Base-by-base conservation (phyloP, 2,888 invertebrate genomes). In the Macaria liturata region DNA sequence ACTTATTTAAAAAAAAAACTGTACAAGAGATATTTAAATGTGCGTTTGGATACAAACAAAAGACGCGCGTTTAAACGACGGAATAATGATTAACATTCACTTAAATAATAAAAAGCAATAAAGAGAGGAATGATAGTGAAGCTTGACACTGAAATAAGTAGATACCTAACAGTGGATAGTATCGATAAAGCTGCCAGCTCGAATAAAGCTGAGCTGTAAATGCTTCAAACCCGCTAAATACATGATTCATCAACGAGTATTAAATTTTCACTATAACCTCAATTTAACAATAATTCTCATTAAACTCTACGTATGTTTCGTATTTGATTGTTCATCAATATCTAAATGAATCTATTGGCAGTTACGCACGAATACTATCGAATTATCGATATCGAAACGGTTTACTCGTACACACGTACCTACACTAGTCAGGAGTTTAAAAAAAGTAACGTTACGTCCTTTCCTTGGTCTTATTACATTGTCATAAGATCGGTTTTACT, bases 181-280 rank as follows among this genome's bases (percentile, higher is more conserved):
- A 42, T 46, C 46, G 30, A 54, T 50, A 55, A 61, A 65, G 55
- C 49, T 59, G 56, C 61, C 65, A 68, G 66, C 59, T 60, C 63
- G 48, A 61, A 68, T 59, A 65, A 77, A 75, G 71, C 76, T 67
- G 66, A 66, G 52, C 52, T 70, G 69, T 76, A 72, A 66, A 75
- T 75, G 74, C 66, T 65, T 68, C 68, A 62, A 69, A 71, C 66
- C 72, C 75, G 76, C 76, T 81, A 81, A 75, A 78, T 79, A 84
- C 74, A 81, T 72, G 81, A 83, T 84, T 80, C 77, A 76, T 83
- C 75, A 89, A 90, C 88, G 88, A 86, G 79, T 87, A 86, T 89
- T 90, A 89, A 89, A 88, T 88, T 89, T 88, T 87, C 72, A 82
- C 87, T 90, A 89, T 84, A 87, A 84, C 80, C 74, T 85, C 84